These are phyloP conservation scores for Oreotrochilus melanogaster DNA, from an alignment of 2,113 vertebrate genomes.

Conservation along the genomic window DNA sequence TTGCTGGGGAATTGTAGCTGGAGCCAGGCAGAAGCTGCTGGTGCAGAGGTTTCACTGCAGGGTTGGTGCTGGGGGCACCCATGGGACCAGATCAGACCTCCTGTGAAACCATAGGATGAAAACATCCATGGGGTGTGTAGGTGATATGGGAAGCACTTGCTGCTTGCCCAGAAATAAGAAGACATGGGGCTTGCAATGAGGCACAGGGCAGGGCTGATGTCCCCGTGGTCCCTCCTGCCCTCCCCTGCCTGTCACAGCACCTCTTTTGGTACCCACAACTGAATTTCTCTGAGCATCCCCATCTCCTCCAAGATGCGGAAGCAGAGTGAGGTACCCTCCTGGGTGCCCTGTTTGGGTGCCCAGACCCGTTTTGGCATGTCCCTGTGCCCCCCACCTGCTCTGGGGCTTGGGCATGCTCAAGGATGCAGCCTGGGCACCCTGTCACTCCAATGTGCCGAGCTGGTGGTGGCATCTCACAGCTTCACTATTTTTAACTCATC, in stretches of 20 bases:
- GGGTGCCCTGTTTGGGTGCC: not conserved
- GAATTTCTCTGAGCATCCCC: not conserved
- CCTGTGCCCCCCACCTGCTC: rapidly evolving
- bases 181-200: not conserved
- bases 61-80: not conserved
- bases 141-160: not conserved
- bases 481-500: not conserved
- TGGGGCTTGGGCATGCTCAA: rapidly evolving
- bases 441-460: rapidly evolving
- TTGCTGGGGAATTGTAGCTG: not conserved
- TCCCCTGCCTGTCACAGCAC: rapidly evolving
- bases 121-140: rapidly evolving
- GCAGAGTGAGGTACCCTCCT: rapidly evolving
- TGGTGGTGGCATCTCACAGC: not conserved
- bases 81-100: rapidly evolving
- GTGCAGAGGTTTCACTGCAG: not conserved
- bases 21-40: not conserved
- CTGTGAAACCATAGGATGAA: rapidly evolving
- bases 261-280: rapidly evolving
- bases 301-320: not conserved
- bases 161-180: not conserved
- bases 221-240: rapidly evolving
- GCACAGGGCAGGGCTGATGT: rapidly evolving
- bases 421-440: not conserved
- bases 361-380: rapidly evolving